Base-by-base conservation (phyloP, 1,140 invertebrate genomes). In the Drosophila mayri region DNA sequence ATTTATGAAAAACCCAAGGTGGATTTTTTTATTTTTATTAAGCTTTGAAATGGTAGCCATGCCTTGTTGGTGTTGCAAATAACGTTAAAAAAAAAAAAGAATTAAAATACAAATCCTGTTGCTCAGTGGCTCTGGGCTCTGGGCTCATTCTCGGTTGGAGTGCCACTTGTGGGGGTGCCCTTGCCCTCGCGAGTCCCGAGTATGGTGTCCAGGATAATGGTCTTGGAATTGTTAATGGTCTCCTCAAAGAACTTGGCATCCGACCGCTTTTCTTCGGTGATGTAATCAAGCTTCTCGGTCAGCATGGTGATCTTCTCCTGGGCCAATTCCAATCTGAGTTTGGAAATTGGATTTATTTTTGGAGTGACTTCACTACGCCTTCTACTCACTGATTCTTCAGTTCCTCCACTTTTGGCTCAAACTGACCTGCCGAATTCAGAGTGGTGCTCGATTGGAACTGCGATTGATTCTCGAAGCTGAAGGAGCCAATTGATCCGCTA, bases 181-280 rank as follows among this genome's bases (percentile, higher is more conserved):
- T 30, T 43, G 7, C 50, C 40, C 6, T 71, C 59, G 18, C 76
- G 79, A 2, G 71, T 46, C 0, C 58, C 71, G 0, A 76, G 43
- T 30, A 91, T 84, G 20, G 82, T 92, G 30, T 91, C 80, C 65
- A 91, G 47, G 57, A 91, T 92, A 11, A 90, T 82, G 18, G 66
- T 73, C 55, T 91, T 92, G 16, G 90, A 79, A 59, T 87, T 92
- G 14, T 37, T 28, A 25, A 92, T 70, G 14, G 87, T 84, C 32
- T 92, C 77, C 57, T 92, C 79, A 46, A 92, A 92, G 41, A 91
- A 76, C 47, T 88, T 90, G 30, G 83, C 68, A 76, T 92, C 91
- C 16, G 67, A 75, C 0, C 75, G 57, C 49, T 92, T 92, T 38
- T 92, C 92, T 7, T 78, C 74, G 4, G 66, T 75, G 4, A 92